A percentile compares a stretch with the other conserved stretches of the same genome.
These are phyloP conservation scores for Penaeus vannamei DNA, from an alignment of 1,140 invertebrate species.

Conservation along the genomic window DNA sequence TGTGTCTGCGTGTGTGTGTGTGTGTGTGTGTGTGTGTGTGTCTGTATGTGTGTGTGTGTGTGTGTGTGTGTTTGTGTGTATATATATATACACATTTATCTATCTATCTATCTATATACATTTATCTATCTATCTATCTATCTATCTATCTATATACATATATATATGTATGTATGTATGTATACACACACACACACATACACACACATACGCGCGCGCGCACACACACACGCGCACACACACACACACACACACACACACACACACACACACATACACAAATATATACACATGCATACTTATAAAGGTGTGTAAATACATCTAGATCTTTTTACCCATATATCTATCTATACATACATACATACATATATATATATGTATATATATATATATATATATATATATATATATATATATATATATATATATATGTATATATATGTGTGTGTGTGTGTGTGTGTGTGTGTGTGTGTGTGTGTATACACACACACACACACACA, in stretches of 20 bases:
- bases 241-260: background rate
- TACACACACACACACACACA: background rate
- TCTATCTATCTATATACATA: background rate
- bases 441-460: background rate
- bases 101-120: constrained; percentile 4
- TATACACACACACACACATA: constrained; percentile 28
- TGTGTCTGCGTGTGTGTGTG: background rate
- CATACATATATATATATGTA: background rate
- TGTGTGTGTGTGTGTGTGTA: background rate
- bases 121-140: background rate
- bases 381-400: background rate
- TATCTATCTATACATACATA: background rate
- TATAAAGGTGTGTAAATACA: no score
- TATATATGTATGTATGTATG: constrained; percentile 9
- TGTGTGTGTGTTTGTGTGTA: background rate
- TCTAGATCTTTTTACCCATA: no score
- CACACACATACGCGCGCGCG: background rate
- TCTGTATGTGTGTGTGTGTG: constrained; percentile 36
- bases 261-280: background rate
- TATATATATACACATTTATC: background rate
- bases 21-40: constrained; percentile 18
- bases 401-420: background rate
- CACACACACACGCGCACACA: no score
- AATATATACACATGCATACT: background rate
- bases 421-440: background rate